Base-by-base conservation (phyloP, 2,888 invertebrate genomes). In the Penaeus monodon region DNA sequence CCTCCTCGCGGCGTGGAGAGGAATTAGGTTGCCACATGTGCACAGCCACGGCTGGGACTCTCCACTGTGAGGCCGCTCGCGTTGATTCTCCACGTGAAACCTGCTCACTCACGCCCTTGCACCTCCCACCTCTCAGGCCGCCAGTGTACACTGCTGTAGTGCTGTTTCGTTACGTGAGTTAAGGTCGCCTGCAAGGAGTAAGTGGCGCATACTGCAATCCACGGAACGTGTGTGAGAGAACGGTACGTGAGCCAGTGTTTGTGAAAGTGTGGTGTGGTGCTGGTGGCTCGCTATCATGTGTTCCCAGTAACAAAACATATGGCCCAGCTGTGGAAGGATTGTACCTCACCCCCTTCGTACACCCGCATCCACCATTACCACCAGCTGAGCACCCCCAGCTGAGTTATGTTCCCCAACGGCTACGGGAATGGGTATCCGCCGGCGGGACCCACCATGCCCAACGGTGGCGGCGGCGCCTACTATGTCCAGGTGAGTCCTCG, bases 321-420 rank as follows among this genome's bases (percentile, higher is more conserved):
- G 86, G 86, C 86, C 86, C 82, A 64, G 79, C 82, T 79, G 79
- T 83, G 86, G 79, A 86, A 79, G 64, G 64, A 57, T 83, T 86
- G 66, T 86, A 49, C 49, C 49, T 49, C 73, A 79, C 73, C 65
- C 27, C 82, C 82, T 65, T 79, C 66, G 83, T 78, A 78, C 79
- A 83, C 63, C 49, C 63, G 57, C 70, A 64, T 29, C 78, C 64
- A 83, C 10, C 63, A 38, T 57, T 73, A 44, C 20, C 44, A 78
- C 64, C 68, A 79, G 76, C 76, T 64, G 78, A 74, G 73, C 29
- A 14, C 29, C 29, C 74, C 49, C 77, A 73, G 63, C 64, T 82
- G 74, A 86, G 82, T 76, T 33, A 86, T 86, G 86, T 86, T 73
- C 78, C 86, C 86, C 64, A 86, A 86, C 86, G 83, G 86, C 70